Percentiles rank a stretch among this genome's conserved stretches.
Conservation (phyloP, 2,797 vertebrate genomes). For the Phoebastria nigripes region DNA sequence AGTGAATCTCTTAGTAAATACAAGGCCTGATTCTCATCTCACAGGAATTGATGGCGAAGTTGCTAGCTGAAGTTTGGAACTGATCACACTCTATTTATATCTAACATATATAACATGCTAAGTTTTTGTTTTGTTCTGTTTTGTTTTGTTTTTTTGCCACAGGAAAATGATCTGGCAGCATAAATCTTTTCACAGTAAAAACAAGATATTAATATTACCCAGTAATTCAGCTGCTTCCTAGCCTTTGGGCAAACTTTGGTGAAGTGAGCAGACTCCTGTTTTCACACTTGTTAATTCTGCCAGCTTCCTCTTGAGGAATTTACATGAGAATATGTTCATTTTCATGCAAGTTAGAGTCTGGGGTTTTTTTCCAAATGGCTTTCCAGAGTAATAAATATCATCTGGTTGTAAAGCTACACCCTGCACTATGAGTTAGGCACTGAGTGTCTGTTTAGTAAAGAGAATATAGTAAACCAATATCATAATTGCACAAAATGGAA, state of each 20-base stretch:
- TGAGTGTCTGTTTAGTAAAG: background rate
- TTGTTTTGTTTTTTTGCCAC: background rate
- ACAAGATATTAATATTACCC: background rate
- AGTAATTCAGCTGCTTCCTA: background rate
- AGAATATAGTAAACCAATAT: background rate
- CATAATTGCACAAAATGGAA: conserved; percentile 8
- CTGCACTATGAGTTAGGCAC: background rate
- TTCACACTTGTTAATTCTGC: background rate
- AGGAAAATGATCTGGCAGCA: background rate
- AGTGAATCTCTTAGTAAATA: background rate
- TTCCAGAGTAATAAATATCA: conserved; percentile 5
- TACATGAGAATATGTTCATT: background rate
- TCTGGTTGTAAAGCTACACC: background rate
- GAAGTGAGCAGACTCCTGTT: background rate
- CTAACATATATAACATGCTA: background rate
- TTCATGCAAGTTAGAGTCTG: background rate
- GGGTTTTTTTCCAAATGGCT: background rate
- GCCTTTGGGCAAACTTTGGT: conserved; percentile 2
- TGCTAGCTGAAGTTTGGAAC: background rate
- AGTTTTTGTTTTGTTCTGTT: background rate
- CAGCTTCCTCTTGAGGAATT: background rate
- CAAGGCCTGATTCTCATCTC: background rate
- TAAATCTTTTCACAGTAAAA: conserved; percentile 21
- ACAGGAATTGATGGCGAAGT: background rate
- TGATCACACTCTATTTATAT: background rate